Base-by-base conservation (phyloP, 2,113 vertebrate species). In the Scalopus aquaticus region DNA sequence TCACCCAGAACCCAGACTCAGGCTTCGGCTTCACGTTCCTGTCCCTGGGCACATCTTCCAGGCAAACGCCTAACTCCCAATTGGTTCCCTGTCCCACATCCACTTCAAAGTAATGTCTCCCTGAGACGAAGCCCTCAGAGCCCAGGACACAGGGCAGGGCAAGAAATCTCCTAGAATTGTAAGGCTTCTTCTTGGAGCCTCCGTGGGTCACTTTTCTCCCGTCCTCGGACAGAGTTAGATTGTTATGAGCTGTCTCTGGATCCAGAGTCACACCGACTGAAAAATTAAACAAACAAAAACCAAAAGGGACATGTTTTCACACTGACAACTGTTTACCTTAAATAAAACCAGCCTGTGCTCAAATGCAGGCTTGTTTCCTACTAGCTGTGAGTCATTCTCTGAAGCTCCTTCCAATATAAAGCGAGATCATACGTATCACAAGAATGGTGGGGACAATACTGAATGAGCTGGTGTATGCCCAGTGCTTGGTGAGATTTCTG, bases 61-160 rank as follows among this genome's bases (percentile, higher is more conserved):
- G 0, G 35, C 92, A 96, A 4, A 97, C 73, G 2, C 96, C 96
- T 22, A 97, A 1, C 17, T 93, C 91, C 97, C 97, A 49, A 13
- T 12, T 28, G 0, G 54, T 92, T 22, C 95, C 95, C 32, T 95
- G 94, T 17, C 86, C 96, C 37, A 98, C 91, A 46, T 96, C 76
- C 17, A 98, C 97, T 87, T 97, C 96, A 7, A 97, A 97, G 78
- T 79, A 95, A 24, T 83, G 37, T 82, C 35, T 97, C 37, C 97
- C 97, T 9, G 89, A 96, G 30, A 9, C 56, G 83, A 97, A 97
- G 69, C 62, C n/a, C 56, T 96, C 67, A 20, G 13, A 87, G 56
- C 97, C 97, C 62, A 98, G 56, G 30, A 97, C 54, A 54, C 85
- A 95, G 58, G 60, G 84, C 0, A 58, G 72, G 35, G 15, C 17